Base-by-base conservation (phyloP, 2,888 invertebrate species). In the Synanthedon tipuliformis region DNA sequence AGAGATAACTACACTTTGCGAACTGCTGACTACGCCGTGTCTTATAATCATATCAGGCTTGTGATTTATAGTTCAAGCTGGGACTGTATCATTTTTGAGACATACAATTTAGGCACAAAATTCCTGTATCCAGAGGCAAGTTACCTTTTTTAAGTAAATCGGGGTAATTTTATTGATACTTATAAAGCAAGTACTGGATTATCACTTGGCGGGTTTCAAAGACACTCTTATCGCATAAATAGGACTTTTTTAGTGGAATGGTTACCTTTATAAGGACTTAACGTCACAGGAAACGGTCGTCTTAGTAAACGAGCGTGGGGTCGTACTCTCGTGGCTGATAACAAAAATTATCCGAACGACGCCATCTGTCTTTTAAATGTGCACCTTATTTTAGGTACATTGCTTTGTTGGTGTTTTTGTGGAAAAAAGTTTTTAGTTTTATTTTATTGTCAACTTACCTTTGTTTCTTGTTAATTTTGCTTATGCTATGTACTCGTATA, bases 291-390 rank as follows among this genome's bases (percentile, higher is more conserved):
- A 80, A 84, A 84, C 80, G 78, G 81, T 75, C 81, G 71, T 78
- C 78, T 78, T 75, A 81, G 83, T 78, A 80, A 79, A 83, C 81
- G 81, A 80, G 78, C 75, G 69, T 73, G 71, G 75, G 77, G 78
- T 78, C 77, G 80, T 82, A 81, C 84, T 85, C 82, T 76, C 76
- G 65, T 76, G 75, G 82, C 81, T 89, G 89, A 90, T 90, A 90
- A 90, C 88, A 88, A 89, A 34, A 90, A 90, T 90, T 89, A 89
- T 88, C 89, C 88, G 82, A 90, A 90, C 89, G 84, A 88, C 83
- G 81, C 88, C 85, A 89, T 90, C 89, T 88, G 83, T 90, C 90
- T 90, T 89, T 88, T 89, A 89, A 90, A 90, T 87, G 86, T 86
- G 83, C 81, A 83, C 85, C 81, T 86, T 86, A 81, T 80, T 85